A percentile compares a stretch with the other conserved stretches of the same genome.
phyloP scores from a whole-genome alignment of 92 coral and sea anemone genomes.

The Palythoa heliodiscus region DNA sequence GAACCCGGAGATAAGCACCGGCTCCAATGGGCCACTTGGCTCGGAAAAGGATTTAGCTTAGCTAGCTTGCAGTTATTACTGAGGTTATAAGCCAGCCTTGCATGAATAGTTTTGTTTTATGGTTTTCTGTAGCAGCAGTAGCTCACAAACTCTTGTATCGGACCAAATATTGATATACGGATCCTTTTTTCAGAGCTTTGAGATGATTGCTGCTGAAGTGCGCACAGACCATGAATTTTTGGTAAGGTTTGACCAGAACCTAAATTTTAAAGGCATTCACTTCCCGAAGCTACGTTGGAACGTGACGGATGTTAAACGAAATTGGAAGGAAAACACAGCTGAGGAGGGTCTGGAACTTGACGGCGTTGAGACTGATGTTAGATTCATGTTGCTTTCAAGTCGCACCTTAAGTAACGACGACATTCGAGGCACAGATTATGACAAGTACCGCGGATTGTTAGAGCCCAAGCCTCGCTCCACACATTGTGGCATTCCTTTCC shows the following conservation, averaged over 20 bases:
- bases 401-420: conserved; percentile 73
- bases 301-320: conserved; percentile 84
- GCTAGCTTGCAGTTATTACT: no score
- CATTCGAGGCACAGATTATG: conserved; percentile 76
- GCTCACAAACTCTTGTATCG: no score
- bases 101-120: no score
- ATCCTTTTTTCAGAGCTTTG: conserved; percentile 26
- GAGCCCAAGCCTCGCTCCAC: conserved; percentile 54
- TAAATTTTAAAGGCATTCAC: conserved; percentile 58
- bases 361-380: conserved; percentile 90
- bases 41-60: no score
- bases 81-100: no score
- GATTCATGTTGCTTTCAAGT: conserved; percentile 84
- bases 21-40: no score
- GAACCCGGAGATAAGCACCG: no score
- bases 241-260: conserved; percentile 58
- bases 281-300: conserved; percentile 89
- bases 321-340: conserved; percentile 71
- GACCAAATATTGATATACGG: neutral
- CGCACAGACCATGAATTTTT: conserved; percentile 70
- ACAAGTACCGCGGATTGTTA: conserved; percentile 66
- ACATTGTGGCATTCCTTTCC: conserved; percentile 52
- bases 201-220: conserved; percentile 57
- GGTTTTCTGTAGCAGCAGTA: no score
- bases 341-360: conserved; percentile 63